These are phyloP conservation scores for Anthopleura sola DNA, from an alignment of 64 coral and sea anemone genomes.

Conservation along the genomic window DNA sequence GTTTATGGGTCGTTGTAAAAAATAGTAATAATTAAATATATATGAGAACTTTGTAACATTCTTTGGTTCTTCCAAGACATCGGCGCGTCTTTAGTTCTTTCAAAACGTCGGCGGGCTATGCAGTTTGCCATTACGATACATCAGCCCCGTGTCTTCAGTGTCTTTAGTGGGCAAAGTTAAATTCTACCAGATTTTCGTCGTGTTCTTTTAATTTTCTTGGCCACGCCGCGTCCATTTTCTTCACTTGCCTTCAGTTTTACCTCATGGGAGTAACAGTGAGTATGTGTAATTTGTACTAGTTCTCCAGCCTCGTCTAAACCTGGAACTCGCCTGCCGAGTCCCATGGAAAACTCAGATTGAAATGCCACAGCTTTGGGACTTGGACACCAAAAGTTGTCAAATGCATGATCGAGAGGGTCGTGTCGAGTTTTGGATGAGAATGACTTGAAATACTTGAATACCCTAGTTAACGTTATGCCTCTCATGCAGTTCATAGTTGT, in stretches of 20 bases:
- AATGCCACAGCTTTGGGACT: background rate
- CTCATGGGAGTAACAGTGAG: background rate
- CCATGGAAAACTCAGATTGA: background rate
- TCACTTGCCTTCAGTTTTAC: background rate
- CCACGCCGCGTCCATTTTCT: background rate
- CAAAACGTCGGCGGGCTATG: no score
- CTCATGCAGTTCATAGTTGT: background rate
- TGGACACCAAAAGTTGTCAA: constrained; percentile 5
- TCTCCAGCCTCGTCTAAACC: background rate
- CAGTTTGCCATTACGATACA: no score
- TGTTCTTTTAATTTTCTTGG: background rate
- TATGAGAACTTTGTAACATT: no score
- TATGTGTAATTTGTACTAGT: background rate
- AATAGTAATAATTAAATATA: no score
- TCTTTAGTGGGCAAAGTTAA: no score
- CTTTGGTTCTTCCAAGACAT: no score
- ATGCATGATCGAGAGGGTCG: background rate
- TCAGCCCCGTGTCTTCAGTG: no score
- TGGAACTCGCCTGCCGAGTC: background rate
- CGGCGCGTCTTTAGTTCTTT: no score
- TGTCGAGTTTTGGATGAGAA: background rate
- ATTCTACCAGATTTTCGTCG: no score
- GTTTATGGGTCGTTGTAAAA: no score
- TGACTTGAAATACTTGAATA: background rate
- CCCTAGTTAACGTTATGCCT: background rate